Evolutionary conservation across 2,797 vertebrate species (phyloP), one percentile per base, ranked within the genome.

Genomic region (Pipistrellus pygmaeus): DNA sequence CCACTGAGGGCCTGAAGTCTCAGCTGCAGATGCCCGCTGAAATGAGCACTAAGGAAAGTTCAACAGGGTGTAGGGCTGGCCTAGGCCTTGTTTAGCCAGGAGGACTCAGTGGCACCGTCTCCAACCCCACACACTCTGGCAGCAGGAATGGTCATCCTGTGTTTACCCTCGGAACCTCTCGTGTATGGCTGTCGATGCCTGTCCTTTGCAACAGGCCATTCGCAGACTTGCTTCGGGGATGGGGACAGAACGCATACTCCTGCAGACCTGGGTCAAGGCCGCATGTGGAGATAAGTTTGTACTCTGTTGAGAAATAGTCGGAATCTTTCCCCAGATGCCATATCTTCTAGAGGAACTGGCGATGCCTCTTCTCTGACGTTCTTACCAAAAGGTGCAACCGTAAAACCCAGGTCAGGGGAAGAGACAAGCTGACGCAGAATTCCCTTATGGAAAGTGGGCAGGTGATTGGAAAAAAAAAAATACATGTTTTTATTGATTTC

Each of bases 161-260:
- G 46, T 25, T n/a, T 17, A 64, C 60, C 25, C 68, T 46, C 17
- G 0, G 41, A 38, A 27, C 18, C 38, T 25, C 32, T 8, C 35
- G 38, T 13, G 6, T 21, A 8, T n/a, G 3, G 1, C 6, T 3
- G 6, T 8, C 10, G 20, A 32, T 5, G 3, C 6, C 4, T n/a
- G 25, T 30, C 57, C 23, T 85, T 21, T 12, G 48, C 48, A 46
- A 5, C 4, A 7, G 35, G 30, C 53, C 76, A 2, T n/a, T 51
- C 55, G 35, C 32, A 72, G 60, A 48, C 12, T 38, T 57, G n/a
- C 46, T 78, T 81, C 68, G 7, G 4, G 11, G 35, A 68, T 53
- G 18, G 20, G 6, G 14, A 11, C 20, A 30, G n/a, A 21, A 17
- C 7, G 11, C 1, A 0, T 1, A 53, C 38, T 30, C 23, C 46